Percentiles rank a stretch among this genome's conserved stretches.
Conservation (phyloP, 2,797 vertebrate species). For the Bucorvus abyssinicus region DNA sequence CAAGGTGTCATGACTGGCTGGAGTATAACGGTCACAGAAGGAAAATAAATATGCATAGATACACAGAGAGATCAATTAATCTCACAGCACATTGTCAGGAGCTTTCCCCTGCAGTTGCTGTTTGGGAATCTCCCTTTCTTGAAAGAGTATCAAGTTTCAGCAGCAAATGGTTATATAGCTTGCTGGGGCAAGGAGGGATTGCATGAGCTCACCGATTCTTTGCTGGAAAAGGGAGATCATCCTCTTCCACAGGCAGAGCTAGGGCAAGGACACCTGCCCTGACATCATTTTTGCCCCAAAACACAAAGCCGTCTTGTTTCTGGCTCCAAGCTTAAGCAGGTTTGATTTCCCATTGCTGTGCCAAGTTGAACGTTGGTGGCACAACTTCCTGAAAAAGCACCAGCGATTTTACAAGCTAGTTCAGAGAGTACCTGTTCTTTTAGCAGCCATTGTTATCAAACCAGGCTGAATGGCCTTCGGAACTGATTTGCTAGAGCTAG, state of each 20-base stretch:
- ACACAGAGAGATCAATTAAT: neutral
- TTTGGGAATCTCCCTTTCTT: neutral
- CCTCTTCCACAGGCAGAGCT: neutral
- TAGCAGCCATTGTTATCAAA: neutral
- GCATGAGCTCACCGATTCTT: neutral
- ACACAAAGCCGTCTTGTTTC: neutral
- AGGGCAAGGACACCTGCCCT: neutral
- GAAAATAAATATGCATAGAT: too few relatives aligned
- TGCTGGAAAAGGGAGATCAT: neutral
- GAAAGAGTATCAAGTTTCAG: neutral
- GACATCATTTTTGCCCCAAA: neutral
- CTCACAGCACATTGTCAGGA: neutral
- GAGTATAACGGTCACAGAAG: neutral
- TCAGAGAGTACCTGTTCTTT: neutral
- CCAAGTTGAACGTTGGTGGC: rapidly evolving
- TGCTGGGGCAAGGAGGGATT: neutral
- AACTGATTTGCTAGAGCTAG: neutral
- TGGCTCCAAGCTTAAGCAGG: neutral
- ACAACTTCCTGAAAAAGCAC: neutral
- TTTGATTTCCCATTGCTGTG: neutral
- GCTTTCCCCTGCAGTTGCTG: neutral
- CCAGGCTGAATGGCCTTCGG: neutral
- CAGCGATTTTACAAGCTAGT: neutral
- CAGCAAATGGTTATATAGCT: neutral
- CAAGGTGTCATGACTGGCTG: neutral